Conservation (phyloP, 1,140 invertebrate genomes). For the Ostrea edulis region DNA sequence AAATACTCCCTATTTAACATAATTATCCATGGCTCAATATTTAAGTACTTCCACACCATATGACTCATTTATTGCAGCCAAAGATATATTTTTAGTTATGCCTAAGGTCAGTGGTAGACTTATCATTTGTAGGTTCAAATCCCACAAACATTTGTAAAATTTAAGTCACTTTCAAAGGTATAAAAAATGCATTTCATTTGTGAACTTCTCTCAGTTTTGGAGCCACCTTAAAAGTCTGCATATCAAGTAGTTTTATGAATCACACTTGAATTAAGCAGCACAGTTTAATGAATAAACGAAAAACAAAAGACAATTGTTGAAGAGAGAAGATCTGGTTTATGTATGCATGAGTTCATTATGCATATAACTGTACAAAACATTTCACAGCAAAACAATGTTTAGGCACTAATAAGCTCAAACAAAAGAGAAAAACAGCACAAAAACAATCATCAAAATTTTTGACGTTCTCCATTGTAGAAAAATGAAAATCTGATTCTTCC, state of each 20-base stretch:
- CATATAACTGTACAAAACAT: constrained; percentile 29
- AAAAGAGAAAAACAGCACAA: constrained; percentile 7
- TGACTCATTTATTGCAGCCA: no score
- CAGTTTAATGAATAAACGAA: background rate
- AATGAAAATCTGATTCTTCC: background rate
- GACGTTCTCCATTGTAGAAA: background rate
- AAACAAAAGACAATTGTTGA: background rate
- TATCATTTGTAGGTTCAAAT: no score
- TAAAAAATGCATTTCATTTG: background rate
- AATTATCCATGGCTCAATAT: background rate
- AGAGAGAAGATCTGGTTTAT: constrained; percentile 27
- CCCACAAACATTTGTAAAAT: no score
- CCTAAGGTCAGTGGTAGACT: no score
- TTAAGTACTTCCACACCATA: no score
- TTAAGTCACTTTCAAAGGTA: background rate
- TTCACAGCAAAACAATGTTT: constrained; percentile 19
- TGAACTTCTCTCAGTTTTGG: background rate
- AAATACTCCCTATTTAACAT: background rate
- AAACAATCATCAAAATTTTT: background rate
- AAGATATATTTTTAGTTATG: no score
- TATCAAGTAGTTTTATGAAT: background rate
- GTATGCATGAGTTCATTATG: constrained; percentile 34
- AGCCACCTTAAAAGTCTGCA: background rate
- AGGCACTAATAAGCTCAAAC: constrained; percentile 33
- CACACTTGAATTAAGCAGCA: background rate